Evolutionary conservation across 2,888 invertebrate genomes (phyloP), one percentile per base, ranked within the genome.

Genomic region (Eudemis profundana): DNA sequence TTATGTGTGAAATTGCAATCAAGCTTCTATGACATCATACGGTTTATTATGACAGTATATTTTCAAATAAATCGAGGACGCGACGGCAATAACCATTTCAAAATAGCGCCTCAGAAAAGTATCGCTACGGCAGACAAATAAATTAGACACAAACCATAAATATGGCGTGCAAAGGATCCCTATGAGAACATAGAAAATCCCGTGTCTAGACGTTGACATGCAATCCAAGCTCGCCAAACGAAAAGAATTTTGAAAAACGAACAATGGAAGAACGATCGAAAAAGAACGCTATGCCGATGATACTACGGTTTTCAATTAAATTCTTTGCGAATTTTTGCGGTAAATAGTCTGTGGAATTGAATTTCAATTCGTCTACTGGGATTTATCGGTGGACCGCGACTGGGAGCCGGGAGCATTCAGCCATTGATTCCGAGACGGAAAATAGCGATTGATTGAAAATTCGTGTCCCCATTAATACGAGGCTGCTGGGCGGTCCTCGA

Each of bases 121-220:
- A 38, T 42, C 17, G 40, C 27, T 60, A 49, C 36, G 27, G 36
- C 44, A 51, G 51, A 60, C 59, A 60, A 53, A 53, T 53, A 65
- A 65, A 65, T 53, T 47, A 15, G 17, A 47, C 8, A 47, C 51
- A 50, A 57, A 1, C 46, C 38, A 53, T 65, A 65, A 60, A 65
- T 49, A 63, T 49, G 47, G 47, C 38, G 14, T 2, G 38, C 42
- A 36, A 57, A 14, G 27, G 19, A 21, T 51, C 21, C 40, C 40
- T 17, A 49, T 8, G 29, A 51, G 62, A 54, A 53, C 54, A 50
- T 40, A 12, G 49, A 38, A 59, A 65, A 60, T 59, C 64, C 64
- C 46, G 17, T 15, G 65, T 65, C 65, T 65, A 65, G 65, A 65
- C 65, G 53, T 46, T 47, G 60, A 51, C 53, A 56, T 63, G 40